Conservation (phyloP, 2,888 invertebrate species). For the Dynastes tityus region DNA sequence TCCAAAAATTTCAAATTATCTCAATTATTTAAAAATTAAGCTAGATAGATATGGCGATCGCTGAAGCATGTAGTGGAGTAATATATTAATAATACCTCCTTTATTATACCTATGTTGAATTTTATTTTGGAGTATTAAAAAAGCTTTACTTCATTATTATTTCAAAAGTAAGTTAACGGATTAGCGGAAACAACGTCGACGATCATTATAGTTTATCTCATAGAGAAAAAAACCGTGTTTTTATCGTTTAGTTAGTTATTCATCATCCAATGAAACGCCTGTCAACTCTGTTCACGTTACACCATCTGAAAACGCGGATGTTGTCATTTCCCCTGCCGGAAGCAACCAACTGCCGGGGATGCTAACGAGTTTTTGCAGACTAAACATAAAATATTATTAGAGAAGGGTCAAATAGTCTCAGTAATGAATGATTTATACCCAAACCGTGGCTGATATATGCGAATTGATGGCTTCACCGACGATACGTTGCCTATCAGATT, state of each 20-base stretch:
- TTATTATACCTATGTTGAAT: too few relatives aligned
- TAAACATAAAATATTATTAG: slow-evolving; percentile 42
- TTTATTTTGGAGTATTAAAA: too few relatives aligned
- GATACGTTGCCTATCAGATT: not conserved
- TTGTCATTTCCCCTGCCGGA: slow-evolving; percentile 61
- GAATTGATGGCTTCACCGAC: not conserved
- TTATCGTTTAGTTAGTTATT: slow-evolving; percentile 6
- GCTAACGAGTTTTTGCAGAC: slow-evolving; percentile 53
- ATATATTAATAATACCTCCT: too few relatives aligned
- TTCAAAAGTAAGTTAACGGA: too few relatives aligned
- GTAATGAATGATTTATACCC: slow-evolving; percentile 32
- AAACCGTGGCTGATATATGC: not conserved
- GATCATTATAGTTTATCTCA: too few relatives aligned
- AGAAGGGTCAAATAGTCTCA: not conserved
- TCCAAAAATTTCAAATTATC: too few relatives aligned
- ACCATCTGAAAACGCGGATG: slow-evolving; percentile 55
- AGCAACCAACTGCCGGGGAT: slow-evolving; percentile 58
- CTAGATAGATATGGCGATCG: too few relatives aligned
- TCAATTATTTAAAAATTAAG: too few relatives aligned
- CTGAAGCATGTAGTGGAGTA: too few relatives aligned
- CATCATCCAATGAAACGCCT: slow-evolving; percentile 12
- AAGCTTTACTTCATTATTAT: too few relatives aligned
- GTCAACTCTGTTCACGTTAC: not conserved
- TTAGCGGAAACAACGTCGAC: too few relatives aligned
- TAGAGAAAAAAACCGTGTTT: not conserved